phyloP scores from a whole-genome alignment of 2,113 vertebrate species.

The Notarius lentiginosus region DNA sequence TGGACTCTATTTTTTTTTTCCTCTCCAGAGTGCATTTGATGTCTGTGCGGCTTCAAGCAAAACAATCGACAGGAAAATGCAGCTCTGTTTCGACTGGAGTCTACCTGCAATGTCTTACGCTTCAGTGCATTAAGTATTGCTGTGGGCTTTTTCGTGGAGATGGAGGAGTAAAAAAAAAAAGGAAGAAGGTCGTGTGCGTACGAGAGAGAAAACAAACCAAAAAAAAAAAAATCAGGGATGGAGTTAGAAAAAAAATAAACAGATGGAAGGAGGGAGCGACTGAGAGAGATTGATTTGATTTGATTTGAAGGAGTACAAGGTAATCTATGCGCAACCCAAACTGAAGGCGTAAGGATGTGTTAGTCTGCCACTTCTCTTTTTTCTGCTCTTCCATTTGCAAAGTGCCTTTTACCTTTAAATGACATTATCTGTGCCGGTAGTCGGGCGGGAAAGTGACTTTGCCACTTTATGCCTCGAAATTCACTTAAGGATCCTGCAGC shows the following conservation, averaged over 20 bases:
- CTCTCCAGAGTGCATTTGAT: conserved; percentile 14
- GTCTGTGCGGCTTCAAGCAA: conserved; percentile 51
- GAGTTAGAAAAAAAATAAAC: not conserved
- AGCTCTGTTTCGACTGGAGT: conserved; percentile 59
- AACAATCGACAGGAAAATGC: conserved; percentile 49
- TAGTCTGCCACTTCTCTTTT: conserved; percentile 31
- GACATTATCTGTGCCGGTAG: conserved; percentile 36
- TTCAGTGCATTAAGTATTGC: conserved; percentile 73
- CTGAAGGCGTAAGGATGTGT: conserved; percentile 17
- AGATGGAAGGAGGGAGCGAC: not conserved
- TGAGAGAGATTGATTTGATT: conserved; percentile 39
- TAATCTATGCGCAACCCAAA: conserved; percentile 22
- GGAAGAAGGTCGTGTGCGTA: not conserved
- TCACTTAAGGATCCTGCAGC: conserved; percentile 37
- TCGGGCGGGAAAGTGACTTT: conserved; percentile 30
- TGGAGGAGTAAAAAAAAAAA: not conserved
- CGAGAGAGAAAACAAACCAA: conserved; percentile 9
- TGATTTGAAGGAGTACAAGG: conserved; percentile 25
- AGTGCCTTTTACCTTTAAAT: conserved; percentile 53
- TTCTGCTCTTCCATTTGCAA: conserved; percentile 40
- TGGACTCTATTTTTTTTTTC: not conserved
- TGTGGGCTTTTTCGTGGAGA: conserved; percentile 64
- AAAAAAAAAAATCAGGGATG: not conserved
- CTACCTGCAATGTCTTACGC: conserved; percentile 68
- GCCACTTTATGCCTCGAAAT: conserved; percentile 42